Evolutionary conservation across 2,888 invertebrate species (phyloP), one percentile per base, ranked within the genome.

Genomic region (Pammene aurita): DNA sequence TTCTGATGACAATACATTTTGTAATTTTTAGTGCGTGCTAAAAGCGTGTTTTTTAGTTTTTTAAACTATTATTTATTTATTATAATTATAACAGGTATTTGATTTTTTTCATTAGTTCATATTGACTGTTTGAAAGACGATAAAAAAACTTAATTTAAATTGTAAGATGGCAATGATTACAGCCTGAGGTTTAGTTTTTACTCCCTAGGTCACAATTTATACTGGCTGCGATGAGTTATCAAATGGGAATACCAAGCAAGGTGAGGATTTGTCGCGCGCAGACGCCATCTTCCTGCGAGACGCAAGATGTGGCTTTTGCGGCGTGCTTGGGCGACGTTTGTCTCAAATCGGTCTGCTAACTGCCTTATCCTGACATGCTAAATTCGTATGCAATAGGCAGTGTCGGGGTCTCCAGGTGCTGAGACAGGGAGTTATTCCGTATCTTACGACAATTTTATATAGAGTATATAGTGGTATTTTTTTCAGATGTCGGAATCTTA

Each of bases 191-290:
- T 6, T 11, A 42, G 4, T 26, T 26, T 26, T 4, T 26, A 26
- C 26, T 26, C 26, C 4, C 4, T 2, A 26, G 26, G 2, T 26
- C 26, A 0, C 13, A 13, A 2, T 42, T 10, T 9, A 9, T 9
- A 10, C 11, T 50, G 50, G 10, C n/a, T 54, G 7, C 54, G 34
- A 18, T 4, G 0, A 7, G 9, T 7, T 34, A n/a, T 34, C n/a
- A 54, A n/a, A 54, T 34, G n/a, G 54, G 50, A 50, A 50, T 50
- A 26, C 57, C 1, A 5, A 13, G 42, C 41, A 62, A 52, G 62
- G 62, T 62, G 16, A 50, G 41, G 26, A 62, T 62, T 62, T 62
- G 62, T 52, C 62, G 13, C 18, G 50, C n/a, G 62, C 62, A 52
- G 62, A 18, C 9, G 62, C 41, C 62, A 38, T 62, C 50, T 52